Percentiles rank a stretch among this genome's conserved stretches.
These are phyloP conservation scores for Brevimyrus niger DNA, from an alignment of 2,113 vertebrate genomes.

Conservation along the genomic window DNA sequence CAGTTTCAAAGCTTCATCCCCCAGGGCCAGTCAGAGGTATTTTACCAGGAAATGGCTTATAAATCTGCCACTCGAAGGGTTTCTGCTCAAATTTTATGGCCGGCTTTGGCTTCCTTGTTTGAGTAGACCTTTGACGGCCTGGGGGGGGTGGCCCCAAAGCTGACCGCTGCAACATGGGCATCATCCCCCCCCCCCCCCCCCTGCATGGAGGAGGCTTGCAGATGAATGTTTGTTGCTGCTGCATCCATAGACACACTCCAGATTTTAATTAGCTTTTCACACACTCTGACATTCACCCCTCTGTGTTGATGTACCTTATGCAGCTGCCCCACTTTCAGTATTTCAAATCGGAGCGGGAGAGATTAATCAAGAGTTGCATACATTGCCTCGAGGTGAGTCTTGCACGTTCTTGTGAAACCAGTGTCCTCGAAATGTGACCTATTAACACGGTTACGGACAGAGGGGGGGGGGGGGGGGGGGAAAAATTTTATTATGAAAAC, in stretches of 20 bases:
- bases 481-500: no score
- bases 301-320: neutral
- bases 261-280: neutral
- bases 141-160: neutral
- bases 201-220: neutral
- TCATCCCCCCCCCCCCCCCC: neutral
- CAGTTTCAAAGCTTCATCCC: neutral
- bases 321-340: neutral
- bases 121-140: neutral
- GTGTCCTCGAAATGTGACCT: neutral
- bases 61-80: neutral
- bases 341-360: neutral
- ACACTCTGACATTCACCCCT: neutral
- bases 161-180: neutral
- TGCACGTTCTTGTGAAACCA: neutral
- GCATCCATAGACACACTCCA: neutral
- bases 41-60: neutral
- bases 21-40: neutral
- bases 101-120: neutral
- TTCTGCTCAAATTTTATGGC: neutral
- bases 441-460: neutral
- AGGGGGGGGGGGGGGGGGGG: no score
- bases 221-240: neutral
- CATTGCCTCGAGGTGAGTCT: neutral
- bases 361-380: neutral